Percentiles rank a stretch among this genome's conserved stretches.
Conservation (phyloP, 2,888 invertebrate genomes). For the Phlogophora meticulosa region DNA sequence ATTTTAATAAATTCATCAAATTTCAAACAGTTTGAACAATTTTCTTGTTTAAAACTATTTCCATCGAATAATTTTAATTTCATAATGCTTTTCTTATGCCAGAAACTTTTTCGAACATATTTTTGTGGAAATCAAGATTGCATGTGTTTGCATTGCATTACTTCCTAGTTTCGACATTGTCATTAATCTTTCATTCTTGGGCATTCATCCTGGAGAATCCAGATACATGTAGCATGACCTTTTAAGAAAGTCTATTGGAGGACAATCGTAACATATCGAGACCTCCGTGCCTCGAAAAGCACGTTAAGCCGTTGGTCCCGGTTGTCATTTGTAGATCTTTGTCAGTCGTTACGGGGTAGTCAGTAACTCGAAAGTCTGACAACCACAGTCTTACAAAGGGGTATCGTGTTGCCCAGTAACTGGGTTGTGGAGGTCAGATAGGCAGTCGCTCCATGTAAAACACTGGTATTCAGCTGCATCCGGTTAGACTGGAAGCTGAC, state of each 20-base stretch:
- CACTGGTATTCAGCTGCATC: too few species aligned
- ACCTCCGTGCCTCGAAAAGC: too few species aligned
- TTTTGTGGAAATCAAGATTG: slow-evolving; percentile 4
- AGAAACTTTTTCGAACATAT: neutral
- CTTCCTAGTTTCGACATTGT: neutral
- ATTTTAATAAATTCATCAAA: slow-evolving; percentile 1
- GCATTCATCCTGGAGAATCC: slow-evolving; percentile 1
- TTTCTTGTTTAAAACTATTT: slow-evolving; percentile 13
- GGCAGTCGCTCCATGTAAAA: too few species aligned
- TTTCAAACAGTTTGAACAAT: neutral
- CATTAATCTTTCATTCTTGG: slow-evolving; percentile 3
- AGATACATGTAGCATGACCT: neutral
- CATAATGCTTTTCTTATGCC: slow-evolving; percentile 13
- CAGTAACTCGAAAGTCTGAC: too few species aligned
- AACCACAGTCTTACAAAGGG: too few species aligned
- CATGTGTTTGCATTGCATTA: neutral
- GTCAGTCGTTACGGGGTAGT: too few species aligned
- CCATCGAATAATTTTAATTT: neutral
- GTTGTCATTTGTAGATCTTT: too few species aligned
- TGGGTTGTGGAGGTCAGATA: too few species aligned
- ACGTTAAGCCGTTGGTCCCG: too few species aligned
- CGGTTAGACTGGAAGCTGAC: too few species aligned
- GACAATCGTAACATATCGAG: too few species aligned
- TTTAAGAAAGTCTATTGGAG: neutral
- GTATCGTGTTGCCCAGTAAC: too few species aligned